Base-by-base conservation (phyloP, 1,140 invertebrate genomes). In the Diprion similis region DNA sequence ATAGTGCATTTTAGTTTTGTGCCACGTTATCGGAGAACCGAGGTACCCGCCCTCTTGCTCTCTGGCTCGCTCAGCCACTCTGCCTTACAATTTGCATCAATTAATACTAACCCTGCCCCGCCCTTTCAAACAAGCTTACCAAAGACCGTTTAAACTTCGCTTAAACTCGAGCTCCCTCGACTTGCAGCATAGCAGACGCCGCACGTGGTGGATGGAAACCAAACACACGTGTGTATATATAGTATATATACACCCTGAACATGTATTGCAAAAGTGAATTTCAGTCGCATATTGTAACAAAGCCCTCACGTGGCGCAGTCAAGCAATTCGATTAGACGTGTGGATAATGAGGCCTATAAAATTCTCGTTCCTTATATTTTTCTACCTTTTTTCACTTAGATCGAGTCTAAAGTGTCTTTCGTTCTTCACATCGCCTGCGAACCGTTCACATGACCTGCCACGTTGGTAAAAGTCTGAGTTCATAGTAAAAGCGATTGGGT, bases 71-170 rank as follows among this genome's bases (percentile, higher is more conserved):
- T 59, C 51, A 59, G 51, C n/a, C n/a, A 59, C 51, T 59, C 51
- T 59, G 51, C 51, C 67, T 19, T 19, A 46, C 46, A 68, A 73
- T 73, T 73, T 73, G 66, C 72, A 73, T 73, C 47, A 68, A 73
- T 69, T 73, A 68, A 45, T 68, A 73, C 51, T 68, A 69, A 51
- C 68, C 15, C 45, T 69, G 67, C 66, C 45, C 10, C 46, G 72
- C 68, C 24, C 24, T 37, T 37, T 37, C 47, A 73, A 73, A 68
- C 72, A 73, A 18, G 37, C 19, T 73, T 59, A 17, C 72, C 59
- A 73, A 73, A 73, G 46, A 73, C 46, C 47, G 37, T 24, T 73
- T 73, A 68, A 68, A 67, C 67, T 73, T 73, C 66, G 66, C 66
- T 72, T 19, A 67, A 72, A 59, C 64, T 72, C 48, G 19, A 19